Conservation (phyloP, 2,797 vertebrate species). For the Gorsachius magnificus region DNA sequence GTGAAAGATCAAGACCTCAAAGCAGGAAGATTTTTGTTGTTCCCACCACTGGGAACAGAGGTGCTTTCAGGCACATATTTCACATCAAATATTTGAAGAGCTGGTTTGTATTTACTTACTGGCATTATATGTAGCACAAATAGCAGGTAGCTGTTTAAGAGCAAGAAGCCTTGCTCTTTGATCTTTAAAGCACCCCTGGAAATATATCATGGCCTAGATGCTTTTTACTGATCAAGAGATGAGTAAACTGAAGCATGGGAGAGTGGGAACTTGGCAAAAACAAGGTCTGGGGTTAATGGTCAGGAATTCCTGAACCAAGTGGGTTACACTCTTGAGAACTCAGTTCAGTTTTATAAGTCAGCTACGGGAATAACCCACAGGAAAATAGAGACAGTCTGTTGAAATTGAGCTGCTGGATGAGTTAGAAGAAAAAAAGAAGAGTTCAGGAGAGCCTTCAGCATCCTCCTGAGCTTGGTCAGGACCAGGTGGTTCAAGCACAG, state of each 20-base stretch:
- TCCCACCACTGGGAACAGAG: neutral
- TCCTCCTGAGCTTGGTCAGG: neutral
- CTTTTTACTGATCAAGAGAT: neutral
- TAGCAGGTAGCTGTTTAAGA: neutral
- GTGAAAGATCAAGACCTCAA: neutral
- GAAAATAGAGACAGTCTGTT: fast-evolving
- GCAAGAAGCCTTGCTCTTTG: neutral
- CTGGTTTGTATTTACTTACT: neutral
- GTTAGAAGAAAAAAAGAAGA: neutral
- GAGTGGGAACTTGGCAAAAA: neutral
- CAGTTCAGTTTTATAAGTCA: neutral
- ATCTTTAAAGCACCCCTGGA: neutral
- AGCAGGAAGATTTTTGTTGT: neutral
- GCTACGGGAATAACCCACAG: neutral
- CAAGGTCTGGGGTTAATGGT: neutral
- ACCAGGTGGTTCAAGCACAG: neutral
- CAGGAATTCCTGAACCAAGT: neutral
- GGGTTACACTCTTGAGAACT: neutral
- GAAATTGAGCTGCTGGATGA: neutral
- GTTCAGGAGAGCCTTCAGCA: neutral
- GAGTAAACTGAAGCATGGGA: neutral
- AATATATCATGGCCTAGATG: neutral
- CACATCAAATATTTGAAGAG: neutral
- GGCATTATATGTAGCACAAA: neutral
- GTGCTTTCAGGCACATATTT: neutral